Percentiles rank a stretch among this genome's conserved stretches.
Evolutionary conservation across 2,888 invertebrate species (phyloP).

Genomic region (Timema podura): DNA sequence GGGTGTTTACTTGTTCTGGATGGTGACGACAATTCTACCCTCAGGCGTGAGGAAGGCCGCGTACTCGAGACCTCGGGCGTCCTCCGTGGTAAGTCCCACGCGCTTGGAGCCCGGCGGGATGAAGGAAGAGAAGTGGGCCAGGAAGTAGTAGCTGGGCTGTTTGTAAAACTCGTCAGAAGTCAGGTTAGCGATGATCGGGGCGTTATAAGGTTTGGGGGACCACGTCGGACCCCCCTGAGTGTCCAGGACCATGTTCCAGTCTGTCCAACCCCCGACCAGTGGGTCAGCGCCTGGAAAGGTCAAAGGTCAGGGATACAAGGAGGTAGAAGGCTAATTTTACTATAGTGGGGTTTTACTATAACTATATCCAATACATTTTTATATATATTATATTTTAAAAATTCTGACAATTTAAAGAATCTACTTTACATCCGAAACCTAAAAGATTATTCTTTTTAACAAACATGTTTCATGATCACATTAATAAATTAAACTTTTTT

Average conservation of each 20-base stretch:
- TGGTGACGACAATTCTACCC: neutral
- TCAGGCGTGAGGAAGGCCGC: conserved; percentile 4
- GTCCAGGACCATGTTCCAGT: conserved; percentile 16
- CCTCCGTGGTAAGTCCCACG: neutral
- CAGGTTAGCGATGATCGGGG: conserved; percentile 2
- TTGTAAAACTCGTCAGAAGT: conserved; percentile 14
- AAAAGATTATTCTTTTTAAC: too few relatives aligned
- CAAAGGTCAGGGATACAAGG: neutral
- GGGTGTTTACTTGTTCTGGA: neutral
- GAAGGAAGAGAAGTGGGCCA: conserved; percentile 13
- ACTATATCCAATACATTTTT: too few relatives aligned
- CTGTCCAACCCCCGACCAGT: conserved; percentile 8
- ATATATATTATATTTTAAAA: too few relatives aligned
- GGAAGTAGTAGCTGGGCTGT: conserved; percentile 12
- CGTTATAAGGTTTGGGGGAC: neutral
- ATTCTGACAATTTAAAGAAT: too few relatives aligned
- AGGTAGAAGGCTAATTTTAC: too few relatives aligned
- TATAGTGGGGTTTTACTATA: too few relatives aligned
- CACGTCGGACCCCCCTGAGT: conserved; percentile 7
- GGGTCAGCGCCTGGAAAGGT: neutral
- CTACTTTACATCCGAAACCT: too few relatives aligned
- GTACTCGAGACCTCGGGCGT: neutral
- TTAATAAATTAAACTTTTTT: too few relatives aligned
- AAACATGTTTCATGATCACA: too few relatives aligned
- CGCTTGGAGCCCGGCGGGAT: conserved; percentile 6